phyloP scores from a whole-genome alignment of 2,888 invertebrate species.

The Spialia ferax region DNA sequence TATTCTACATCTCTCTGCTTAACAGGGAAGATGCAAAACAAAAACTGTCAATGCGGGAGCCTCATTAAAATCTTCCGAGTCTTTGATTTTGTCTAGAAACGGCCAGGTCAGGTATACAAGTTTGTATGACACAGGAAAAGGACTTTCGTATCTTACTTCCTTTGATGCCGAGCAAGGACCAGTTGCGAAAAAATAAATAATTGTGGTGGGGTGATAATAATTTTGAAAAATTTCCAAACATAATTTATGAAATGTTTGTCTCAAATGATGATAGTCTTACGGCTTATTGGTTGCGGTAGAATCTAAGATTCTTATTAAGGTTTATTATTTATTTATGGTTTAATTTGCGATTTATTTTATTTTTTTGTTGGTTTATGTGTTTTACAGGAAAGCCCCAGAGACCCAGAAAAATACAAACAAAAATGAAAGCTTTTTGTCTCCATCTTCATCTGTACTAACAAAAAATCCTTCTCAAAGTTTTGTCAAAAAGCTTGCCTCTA shows the following conservation, averaged over 20 bases:
- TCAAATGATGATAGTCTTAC: not conserved
- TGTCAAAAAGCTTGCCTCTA: constrained; percentile 84
- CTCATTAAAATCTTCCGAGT: constrained; percentile 85
- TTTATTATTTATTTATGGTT: constrained; percentile 52
- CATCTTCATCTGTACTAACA: constrained; percentile 78
- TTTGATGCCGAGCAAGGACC: constrained; percentile 65
- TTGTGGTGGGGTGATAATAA: constrained; percentile 31
- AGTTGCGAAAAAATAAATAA: constrained; percentile 52
- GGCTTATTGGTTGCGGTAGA: constrained; percentile 54
- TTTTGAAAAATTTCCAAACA: not conserved
- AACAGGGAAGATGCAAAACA: constrained; percentile 65
- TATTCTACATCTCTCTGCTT: constrained; percentile 48
- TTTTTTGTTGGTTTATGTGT: constrained; percentile 79
- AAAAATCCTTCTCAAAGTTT: constrained; percentile 80
- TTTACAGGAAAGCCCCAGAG: constrained; percentile 83
- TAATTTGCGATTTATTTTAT: constrained; percentile 46
- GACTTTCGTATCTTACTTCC: constrained; percentile 52
- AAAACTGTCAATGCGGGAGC: constrained; percentile 78
- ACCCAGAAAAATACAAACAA: constrained; percentile 81
- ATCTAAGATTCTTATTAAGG: constrained; percentile 48
- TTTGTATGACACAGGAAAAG: constrained; percentile 61
- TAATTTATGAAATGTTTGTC: not conserved
- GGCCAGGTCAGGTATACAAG: constrained; percentile 68
- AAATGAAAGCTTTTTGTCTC: constrained; percentile 74
- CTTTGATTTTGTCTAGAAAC: constrained; percentile 81